These are phyloP conservation scores for Gopherus evgoodei DNA, from an alignment of 2,113 vertebrate species.

Conservation along the genomic window DNA sequence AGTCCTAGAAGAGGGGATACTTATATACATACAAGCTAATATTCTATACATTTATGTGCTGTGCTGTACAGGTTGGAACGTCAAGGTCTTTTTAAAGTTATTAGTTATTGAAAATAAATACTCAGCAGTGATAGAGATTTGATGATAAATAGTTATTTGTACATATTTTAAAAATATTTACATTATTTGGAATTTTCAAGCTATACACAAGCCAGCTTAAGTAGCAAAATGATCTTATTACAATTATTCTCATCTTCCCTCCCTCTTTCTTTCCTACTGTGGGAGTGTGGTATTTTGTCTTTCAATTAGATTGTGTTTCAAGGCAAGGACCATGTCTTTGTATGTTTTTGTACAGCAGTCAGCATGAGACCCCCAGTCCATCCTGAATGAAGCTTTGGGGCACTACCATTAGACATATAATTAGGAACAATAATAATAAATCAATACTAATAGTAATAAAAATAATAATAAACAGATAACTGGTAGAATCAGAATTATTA, in stretches of 20 bases:
- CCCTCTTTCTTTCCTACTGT: background rate
- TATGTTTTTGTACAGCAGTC: background rate
- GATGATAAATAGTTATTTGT: background rate
- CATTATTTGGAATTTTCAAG: background rate
- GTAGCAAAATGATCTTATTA: background rate
- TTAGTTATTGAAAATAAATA: background rate
- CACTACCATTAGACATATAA: background rate
- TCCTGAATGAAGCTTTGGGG: background rate
- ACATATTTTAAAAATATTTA: background rate
- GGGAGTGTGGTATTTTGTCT: background rate
- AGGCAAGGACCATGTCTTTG: background rate
- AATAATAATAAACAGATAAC: background rate
- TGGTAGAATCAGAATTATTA: background rate
- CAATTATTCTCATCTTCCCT: background rate
- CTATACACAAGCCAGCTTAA: background rate
- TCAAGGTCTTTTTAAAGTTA: background rate
- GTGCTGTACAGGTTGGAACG: background rate
- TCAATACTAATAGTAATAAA: background rate
- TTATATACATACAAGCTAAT: background rate
- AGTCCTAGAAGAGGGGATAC: background rate
- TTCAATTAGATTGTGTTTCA: background rate
- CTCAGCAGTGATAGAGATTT: rapidly evolving
- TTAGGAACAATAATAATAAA: background rate
- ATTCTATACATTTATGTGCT: background rate
- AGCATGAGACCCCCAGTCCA: background rate